These are phyloP conservation scores for Galerucella nymphaeae DNA, from an alignment of 2,888 invertebrate species.

Conservation along the genomic window DNA sequence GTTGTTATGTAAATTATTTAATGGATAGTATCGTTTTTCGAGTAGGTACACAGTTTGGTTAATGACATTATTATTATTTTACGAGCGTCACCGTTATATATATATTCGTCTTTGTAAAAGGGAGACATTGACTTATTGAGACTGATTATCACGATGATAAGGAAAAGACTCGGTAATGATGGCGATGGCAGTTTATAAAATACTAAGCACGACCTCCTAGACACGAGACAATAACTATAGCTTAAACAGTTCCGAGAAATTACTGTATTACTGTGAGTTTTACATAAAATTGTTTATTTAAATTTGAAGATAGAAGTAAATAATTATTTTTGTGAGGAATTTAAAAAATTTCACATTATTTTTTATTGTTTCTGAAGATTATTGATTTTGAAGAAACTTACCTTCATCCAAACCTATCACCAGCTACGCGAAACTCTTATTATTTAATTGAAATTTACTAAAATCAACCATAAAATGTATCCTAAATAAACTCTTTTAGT, in stretches of 20 bases:
- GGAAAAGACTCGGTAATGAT: slow-evolving; percentile 26
- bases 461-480: too few relatives aligned
- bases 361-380: too few relatives aligned
- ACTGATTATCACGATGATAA: slow-evolving; percentile 34
- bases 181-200: slow-evolving; percentile 25
- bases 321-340: too few relatives aligned
- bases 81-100: slow-evolving; percentile 33
- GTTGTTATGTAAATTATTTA: slow-evolving; percentile 49
- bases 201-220: slow-evolving; percentile 26
- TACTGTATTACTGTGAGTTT: neutral
- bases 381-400: too few relatives aligned
- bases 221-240: slow-evolving; percentile 11
- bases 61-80: slow-evolving; percentile 40
- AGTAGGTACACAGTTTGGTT: slow-evolving; percentile 33
- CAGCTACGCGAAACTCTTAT: too few relatives aligned
- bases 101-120: slow-evolving; percentile 31
- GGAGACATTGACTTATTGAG: slow-evolving; percentile 35
- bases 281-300: neutral
- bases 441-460: too few relatives aligned
- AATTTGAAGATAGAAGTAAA: neutral
- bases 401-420: too few relatives aligned
- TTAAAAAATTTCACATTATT: too few relatives aligned
- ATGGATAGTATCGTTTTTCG: slow-evolving; percentile 40
- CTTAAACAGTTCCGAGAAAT: neutral
- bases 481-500: too few relatives aligned